Evolutionary conservation across 1,140 invertebrate species (phyloP).

Genomic region (Yoshiicerus persimilis): DNA sequence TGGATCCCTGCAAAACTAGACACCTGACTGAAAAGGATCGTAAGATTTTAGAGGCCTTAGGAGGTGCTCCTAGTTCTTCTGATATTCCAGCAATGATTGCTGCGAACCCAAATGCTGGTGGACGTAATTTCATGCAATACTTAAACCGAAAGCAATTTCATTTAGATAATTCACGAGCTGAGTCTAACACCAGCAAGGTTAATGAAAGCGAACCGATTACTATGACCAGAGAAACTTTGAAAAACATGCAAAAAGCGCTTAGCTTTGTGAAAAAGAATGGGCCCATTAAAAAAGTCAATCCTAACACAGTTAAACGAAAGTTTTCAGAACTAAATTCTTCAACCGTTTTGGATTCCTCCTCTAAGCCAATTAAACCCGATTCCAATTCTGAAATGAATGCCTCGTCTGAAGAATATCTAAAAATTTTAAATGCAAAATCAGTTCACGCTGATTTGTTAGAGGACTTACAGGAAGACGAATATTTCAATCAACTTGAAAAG

Average conservation of each 20-base stretch:
- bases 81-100: conserved; percentile 14
- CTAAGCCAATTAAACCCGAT: background rate
- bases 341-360: background rate
- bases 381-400: background rate
- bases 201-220: background rate
- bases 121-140: conserved; percentile 31
- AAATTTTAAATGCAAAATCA: conserved; percentile 77
- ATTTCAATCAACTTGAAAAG: conserved; percentile 82
- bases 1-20: conserved; percentile 38
- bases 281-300: conserved; percentile 66
- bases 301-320: conserved; percentile 61
- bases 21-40: conserved; percentile 46
- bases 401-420: conserved; percentile 68
- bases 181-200: background rate
- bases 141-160: conserved; percentile 23
- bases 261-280: conserved; percentile 66
- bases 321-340: background rate
- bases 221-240: conserved; percentile 21
- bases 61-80: background rate
- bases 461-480: conserved; percentile 72
- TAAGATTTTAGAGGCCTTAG: conserved; percentile 16
- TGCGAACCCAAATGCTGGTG: conserved; percentile 28
- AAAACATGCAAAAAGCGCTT: conserved; percentile 60
- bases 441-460: conserved; percentile 73
- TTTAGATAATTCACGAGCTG: background rate